phyloP scores from a whole-genome alignment of 2,888 invertebrate genomes.

The Mesorhabditis belari region DNA sequence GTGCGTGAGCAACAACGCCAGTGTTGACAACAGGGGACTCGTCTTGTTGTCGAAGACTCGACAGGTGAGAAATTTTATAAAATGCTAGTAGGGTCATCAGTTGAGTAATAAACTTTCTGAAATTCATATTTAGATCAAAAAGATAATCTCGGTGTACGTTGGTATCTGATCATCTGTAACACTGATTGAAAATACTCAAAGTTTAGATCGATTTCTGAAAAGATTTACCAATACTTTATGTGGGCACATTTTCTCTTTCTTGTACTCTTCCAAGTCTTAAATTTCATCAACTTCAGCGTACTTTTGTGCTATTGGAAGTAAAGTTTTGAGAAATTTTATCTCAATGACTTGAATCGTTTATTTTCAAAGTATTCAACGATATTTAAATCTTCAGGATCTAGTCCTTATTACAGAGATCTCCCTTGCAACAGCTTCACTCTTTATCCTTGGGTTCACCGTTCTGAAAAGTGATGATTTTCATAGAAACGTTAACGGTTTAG shows the following conservation, averaged over 20 bases:
- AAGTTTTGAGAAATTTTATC: neutral
- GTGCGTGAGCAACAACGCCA: constrained; percentile 93
- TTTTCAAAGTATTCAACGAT: neutral
- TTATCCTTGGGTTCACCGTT: constrained; percentile 85
- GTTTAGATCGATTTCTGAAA: no score
- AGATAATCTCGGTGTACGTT: constrained; percentile 94
- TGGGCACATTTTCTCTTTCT: no score
- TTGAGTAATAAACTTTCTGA: neutral
- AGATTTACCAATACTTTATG: no score
- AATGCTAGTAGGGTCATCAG: no score
- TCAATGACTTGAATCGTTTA: neutral
- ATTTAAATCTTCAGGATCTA: no score
- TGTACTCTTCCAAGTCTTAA: no score
- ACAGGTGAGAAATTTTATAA: constrained; percentile 55
- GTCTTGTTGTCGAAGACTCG: constrained; percentile 80
- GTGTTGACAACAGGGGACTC: constrained; percentile 87
- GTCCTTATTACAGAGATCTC: no score
- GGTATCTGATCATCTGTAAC: no score
- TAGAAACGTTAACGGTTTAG: constrained; percentile 57
- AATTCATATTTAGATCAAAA: constrained; percentile 64
- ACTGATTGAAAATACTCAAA: constrained; percentile 96
- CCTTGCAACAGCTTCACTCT: no score
- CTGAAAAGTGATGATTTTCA: constrained; percentile 67
- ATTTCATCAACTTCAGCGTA: no score
- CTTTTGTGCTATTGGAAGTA: constrained; percentile 74